A percentile compares a stretch with the other conserved stretches of the same genome.
These are phyloP conservation scores for Polyergus mexicanus DNA, from an alignment of 1,140 invertebrate species.

Conservation along the genomic window DNA sequence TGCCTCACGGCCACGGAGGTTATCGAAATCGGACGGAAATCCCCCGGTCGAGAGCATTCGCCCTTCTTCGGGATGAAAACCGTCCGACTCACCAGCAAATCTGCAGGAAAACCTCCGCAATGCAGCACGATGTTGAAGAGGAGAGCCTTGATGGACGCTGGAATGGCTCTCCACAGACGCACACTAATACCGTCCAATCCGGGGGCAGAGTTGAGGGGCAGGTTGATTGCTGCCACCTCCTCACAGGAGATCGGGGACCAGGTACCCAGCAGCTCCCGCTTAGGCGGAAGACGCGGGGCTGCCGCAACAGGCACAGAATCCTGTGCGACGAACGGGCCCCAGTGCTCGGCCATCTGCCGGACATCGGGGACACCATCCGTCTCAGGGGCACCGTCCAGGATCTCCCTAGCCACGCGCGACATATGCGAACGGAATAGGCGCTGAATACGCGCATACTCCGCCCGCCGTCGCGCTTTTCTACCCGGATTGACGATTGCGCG, in stretches of 20 bases:
- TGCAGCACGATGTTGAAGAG: slow-evolving; percentile 56
- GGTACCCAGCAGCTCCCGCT: neutral
- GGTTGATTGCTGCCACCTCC: neutral
- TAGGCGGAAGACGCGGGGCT: neutral
- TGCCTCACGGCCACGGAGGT: slow-evolving; percentile 49
- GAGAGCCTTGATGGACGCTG: slow-evolving; percentile 12
- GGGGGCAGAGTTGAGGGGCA: slow-evolving; percentile 40
- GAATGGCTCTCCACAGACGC: slow-evolving; percentile 41
- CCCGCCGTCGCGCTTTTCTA: neutral
- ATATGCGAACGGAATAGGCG: slow-evolving; percentile 10
- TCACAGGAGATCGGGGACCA: neutral
- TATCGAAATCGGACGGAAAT: slow-evolving; percentile 43
- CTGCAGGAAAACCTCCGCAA: slow-evolving; percentile 2
- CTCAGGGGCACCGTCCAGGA: neutral
- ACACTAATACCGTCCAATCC: slow-evolving; percentile 56
- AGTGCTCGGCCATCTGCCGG: neutral
- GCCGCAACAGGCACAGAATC: neutral
- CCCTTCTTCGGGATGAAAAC: slow-evolving; percentile 70
- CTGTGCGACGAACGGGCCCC: slow-evolving; percentile 19
- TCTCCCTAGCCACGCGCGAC: slow-evolving; percentile 13
- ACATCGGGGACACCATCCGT: neutral
- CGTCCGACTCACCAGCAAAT: slow-evolving; percentile 40
- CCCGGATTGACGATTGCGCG: neutral
- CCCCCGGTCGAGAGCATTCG: slow-evolving; percentile 8
- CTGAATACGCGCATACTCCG: slow-evolving; percentile 27